Conservation (phyloP, 2,113 vertebrate genomes). For the Hyperoodon ampullatus region DNA sequence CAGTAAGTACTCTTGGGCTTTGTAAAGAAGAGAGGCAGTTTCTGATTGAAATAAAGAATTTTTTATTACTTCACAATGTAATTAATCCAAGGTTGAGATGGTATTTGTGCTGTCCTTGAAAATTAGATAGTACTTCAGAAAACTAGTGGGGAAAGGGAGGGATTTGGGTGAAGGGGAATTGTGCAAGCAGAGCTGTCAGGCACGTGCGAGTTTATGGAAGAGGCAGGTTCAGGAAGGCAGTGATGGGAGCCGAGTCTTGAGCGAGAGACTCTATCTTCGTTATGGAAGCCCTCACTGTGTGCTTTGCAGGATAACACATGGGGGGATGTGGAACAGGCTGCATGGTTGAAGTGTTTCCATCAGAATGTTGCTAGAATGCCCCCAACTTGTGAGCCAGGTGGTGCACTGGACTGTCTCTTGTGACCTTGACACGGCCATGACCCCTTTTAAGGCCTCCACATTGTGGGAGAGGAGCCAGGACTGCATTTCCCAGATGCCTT, state of each 20-base stretch:
- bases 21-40: not conserved
- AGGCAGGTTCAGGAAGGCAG: not conserved
- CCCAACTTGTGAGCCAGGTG: accelerated
- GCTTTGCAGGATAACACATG: too few relatives aligned
- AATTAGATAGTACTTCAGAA: not conserved
- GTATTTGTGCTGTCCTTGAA: not conserved
- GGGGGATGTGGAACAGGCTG: not conserved
- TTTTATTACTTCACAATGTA: not conserved
- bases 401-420: not conserved
- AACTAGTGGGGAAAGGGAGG: not conserved
- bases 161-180: not conserved
- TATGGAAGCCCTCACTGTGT: not conserved
- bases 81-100: not conserved
- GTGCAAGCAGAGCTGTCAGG: not conserved
- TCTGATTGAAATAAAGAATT: not conserved
- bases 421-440: not conserved
- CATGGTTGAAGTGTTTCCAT: not conserved
- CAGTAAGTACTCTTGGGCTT: not conserved
- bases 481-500: not conserved
- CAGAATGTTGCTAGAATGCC: not conserved
- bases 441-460: not conserved
- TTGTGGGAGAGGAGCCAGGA: not conserved
- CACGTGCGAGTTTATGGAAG: accelerated
- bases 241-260: not conserved
- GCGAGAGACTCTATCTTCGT: not conserved